Base-by-base conservation (phyloP, 2,797 vertebrate species). In the Crocodylus rhombifer region DNA sequence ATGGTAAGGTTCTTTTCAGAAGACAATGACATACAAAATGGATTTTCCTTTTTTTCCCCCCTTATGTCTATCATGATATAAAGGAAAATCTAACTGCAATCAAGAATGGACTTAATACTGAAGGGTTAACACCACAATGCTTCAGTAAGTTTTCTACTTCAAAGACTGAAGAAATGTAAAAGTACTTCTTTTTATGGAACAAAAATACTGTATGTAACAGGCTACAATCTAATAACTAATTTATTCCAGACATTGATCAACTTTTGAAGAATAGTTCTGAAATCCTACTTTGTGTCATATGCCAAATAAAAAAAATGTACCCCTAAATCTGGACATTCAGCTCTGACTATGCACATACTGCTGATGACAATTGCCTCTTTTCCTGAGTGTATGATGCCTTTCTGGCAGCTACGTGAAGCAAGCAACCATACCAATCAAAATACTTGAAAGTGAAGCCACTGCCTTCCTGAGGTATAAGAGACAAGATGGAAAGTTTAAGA, bases 381-480 rank as follows among this genome's bases (percentile, higher is more conserved):
- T 73, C 42, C 55, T 60, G 28, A 65, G 3, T 33, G 67, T 1
- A 36, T 57, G 71, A 60, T 21, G 2, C 3, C 85, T 85, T 30
- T 42, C 15, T 71, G 36, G 20, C 1, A 81, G 15, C 85, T 85
- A 10, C 26, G 61, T 71, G 23, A 81, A 4, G n/a, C 21, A 74
- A 79, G 28, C 61, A 8, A 80, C 30, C 17, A 1, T 71, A 83
- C 51, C 14, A 81, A 65, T 16, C 6, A 80, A 82, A 0, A 0
- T 3, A 3, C 6, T 80, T 91, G 16, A 94, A 86, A 77, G 11
- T 12, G 92, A 55, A 82, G 13, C 3, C 7, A 67, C 42, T 0
- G 0, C 83, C 57, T 56, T 51, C 42, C 56, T n/a, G 67, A 0
- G 0, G 25, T 82, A 79, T 57, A 4, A 80, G 60, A 60, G 25